Conservation (phyloP, 2,797 vertebrate genomes). For the Scleropages formosus region DNA sequence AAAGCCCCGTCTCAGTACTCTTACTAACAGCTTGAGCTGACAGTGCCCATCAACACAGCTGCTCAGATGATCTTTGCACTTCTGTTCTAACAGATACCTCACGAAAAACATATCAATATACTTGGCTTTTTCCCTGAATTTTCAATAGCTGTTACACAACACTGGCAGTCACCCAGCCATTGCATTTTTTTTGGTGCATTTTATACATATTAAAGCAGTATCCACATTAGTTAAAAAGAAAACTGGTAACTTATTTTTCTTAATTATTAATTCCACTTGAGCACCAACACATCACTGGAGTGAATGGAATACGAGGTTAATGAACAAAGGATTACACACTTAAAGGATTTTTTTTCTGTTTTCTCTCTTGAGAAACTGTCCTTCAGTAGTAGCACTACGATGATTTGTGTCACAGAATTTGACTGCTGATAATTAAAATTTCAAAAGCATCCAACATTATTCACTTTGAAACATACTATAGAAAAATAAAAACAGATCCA, state of each 20-base stretch:
- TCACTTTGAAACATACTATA: neutral
- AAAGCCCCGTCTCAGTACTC: too few species aligned
- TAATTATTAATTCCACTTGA: slow-evolving; percentile 15
- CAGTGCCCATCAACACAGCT: too few species aligned
- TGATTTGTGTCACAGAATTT: too few species aligned
- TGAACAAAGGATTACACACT: slow-evolving; percentile 3
- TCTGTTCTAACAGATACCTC: too few species aligned
- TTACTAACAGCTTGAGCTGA: too few species aligned
- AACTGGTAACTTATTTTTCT: slow-evolving; percentile 14
- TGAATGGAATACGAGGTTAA: slow-evolving; percentile 15
- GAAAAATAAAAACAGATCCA: too few species aligned
- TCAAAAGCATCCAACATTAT: neutral
- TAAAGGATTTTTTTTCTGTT: slow-evolving; percentile 8
- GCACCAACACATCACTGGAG: neutral
- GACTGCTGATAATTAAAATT: slow-evolving; percentile 8
- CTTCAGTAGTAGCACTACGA: too few species aligned
- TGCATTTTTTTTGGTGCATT: neutral
- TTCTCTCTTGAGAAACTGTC: slow-evolving; percentile 9
- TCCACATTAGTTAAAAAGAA: slow-evolving; percentile 9
- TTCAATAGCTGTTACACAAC: slow-evolving; percentile 1
- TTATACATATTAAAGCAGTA: slow-evolving; percentile 20
- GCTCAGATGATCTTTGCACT: too few species aligned
- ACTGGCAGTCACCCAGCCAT: slow-evolving; percentile 7
- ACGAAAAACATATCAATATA: too few species aligned
- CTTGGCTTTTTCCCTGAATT: neutral